phyloP scores from a whole-genome alignment of 92 coral and sea anemone genomes.

The Blastomussa wellsi region DNA sequence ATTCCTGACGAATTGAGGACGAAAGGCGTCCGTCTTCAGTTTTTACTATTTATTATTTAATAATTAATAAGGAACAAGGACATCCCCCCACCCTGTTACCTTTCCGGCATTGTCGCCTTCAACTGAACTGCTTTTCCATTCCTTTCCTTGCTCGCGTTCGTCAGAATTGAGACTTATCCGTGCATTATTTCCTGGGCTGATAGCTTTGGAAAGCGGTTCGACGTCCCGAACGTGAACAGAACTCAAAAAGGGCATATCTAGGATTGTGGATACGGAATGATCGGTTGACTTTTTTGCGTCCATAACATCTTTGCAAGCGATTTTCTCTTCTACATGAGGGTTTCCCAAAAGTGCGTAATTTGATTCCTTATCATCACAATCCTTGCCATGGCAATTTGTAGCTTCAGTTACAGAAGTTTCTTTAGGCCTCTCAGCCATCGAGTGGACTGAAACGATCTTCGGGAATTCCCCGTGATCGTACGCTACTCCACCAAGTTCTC shows the following conservation, averaged over 20 bases:
- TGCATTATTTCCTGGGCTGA: neutral
- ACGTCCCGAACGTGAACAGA: neutral
- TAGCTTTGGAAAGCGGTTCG: neutral
- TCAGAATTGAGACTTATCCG: neutral
- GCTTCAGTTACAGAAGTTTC: neutral
- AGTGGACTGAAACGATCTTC: constrained; percentile 36
- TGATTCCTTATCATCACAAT: neutral
- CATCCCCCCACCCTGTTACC: constrained; percentile 10
- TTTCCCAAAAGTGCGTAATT: neutral
- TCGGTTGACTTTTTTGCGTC: neutral
- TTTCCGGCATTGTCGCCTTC: neutral
- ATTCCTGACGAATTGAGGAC: neutral
- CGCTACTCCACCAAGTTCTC: neutral
- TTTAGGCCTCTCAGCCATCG: neutral
- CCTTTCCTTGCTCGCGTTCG: neutral
- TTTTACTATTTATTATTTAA: too few relatives aligned
- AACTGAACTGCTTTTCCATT: neutral
- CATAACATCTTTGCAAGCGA: too few relatives aligned
- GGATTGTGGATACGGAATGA: constrained; percentile 10
- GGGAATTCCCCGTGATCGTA: constrained; percentile 43
- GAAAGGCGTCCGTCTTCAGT: too few relatives aligned
- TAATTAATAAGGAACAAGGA: too few relatives aligned
- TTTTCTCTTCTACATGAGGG: neutral
- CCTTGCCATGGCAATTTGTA: neutral
- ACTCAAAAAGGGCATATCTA: neutral